Percentiles rank a stretch among this genome's conserved stretches.
Evolutionary conservation across 2,113 vertebrate species (phyloP).

Genomic region (Pavo muticus): DNA sequence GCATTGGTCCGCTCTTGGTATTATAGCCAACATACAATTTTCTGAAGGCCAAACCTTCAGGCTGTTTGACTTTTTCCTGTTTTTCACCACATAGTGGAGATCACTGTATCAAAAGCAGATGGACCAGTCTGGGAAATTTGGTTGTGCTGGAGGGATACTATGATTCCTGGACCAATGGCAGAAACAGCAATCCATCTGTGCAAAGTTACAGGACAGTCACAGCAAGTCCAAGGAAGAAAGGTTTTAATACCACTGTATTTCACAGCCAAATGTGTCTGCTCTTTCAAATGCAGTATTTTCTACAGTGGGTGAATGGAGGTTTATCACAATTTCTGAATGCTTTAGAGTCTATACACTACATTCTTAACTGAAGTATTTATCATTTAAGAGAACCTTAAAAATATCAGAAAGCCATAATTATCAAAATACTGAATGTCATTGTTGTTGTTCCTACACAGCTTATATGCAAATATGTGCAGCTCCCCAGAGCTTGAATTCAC

Average conservation of each 20-base stretch:
- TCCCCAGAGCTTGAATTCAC: not conserved
- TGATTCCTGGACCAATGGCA: not conserved
- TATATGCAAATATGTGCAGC: not conserved
- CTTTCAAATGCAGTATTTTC: not conserved
- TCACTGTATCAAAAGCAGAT: not conserved
- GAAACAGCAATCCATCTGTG: not conserved
- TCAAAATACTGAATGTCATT: not conserved
- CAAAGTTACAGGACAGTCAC: not conserved
- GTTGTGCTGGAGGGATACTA: not conserved
- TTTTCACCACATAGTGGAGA: not conserved
- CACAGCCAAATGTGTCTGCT: not conserved
- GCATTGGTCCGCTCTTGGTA: not conserved
- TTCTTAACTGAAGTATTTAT: not conserved
- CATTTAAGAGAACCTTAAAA: not conserved
- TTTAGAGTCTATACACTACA: not conserved
- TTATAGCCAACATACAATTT: not conserved
- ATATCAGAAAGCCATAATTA: slow-evolving; percentile 26
- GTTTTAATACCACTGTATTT: not conserved
- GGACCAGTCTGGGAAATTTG: not conserved
- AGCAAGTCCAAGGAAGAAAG: not conserved
- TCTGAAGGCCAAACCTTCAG: not conserved
- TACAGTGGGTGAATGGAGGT: not conserved
- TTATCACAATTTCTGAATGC: not conserved
- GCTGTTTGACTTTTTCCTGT: not conserved
- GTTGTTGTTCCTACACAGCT: not conserved